Evolutionary conservation across 1,140 invertebrate species (phyloP), one percentile per base, ranked within the genome.

Genomic region (Pemphigus obesinymphae): DNA sequence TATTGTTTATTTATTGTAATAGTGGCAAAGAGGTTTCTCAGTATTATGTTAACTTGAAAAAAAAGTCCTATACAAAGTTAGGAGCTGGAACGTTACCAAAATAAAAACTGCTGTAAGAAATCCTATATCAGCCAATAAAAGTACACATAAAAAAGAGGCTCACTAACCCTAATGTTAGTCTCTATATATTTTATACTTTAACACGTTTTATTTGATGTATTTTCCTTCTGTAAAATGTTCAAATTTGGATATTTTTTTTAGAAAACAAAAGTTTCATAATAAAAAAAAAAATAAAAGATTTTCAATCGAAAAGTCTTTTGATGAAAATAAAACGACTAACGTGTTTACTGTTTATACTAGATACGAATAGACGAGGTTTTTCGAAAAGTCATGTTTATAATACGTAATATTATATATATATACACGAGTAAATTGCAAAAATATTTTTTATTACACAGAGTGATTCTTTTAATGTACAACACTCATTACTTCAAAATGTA

Each of bases 171-270:
- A n/a, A 50, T 50, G 45, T 73, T 50, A 17, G 43, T 73, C 50
- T 31, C 17, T 73, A 73, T 50, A 73, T 73, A 50, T 73, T 73
- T 31, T 31, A 50, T 8, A n/a, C 31, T 73, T 73, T 50, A 73
- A 73, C 70, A 72, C 43, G 26, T 73, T 50, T 73, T 50, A 31
- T 73, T 73, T 73, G 70, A 73, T 50, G 26, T 73, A 73, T 31
- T 73, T 73, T 50, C 3, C 15, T 48, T 72, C 31, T 48, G 26
- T 43, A 72, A 48, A 72, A 72, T 50, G 43, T 48, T 72, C 26
- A 48, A 72, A 70, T 29, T 48, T 45, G 40, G 15, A 72, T 72
- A n/a, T n/a, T n/a, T n/a, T n/a, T 72, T 72, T 1, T 10, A 31
- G 48, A 72, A 72, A 6, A 31, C 43, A 48, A 48, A 48, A 7